phyloP scores from a whole-genome alignment of 2,888 invertebrate genomes.

The Carabus problematicus region DNA sequence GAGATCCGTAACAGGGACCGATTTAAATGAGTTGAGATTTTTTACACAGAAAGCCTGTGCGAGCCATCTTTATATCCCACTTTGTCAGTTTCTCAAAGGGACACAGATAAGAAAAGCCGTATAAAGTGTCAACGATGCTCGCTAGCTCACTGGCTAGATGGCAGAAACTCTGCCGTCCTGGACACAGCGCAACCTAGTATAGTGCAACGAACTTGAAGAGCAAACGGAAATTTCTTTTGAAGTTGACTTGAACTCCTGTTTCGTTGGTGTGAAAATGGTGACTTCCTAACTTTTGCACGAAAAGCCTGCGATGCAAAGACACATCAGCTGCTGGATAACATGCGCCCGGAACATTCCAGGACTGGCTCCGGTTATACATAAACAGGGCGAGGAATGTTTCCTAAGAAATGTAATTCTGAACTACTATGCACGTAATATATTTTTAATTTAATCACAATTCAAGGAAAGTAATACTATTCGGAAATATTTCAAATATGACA shows the following conservation, averaged over 20 bases:
- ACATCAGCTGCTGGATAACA: constrained; percentile 6
- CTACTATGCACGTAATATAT: no score
- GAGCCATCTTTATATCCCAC: constrained; percentile 37
- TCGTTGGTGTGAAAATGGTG: constrained; percentile 20
- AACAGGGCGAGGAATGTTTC: no score
- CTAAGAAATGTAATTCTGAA: no score
- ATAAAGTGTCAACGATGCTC: constrained; percentile 7
- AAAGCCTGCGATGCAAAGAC: constrained; percentile 4
- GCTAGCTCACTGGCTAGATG: background rate
- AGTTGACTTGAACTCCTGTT: constrained; percentile 5
- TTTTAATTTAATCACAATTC: no score
- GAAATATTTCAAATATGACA: no score
- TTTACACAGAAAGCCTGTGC: constrained; percentile 10
- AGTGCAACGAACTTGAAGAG: background rate
- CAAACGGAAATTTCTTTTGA: constrained; percentile 8
- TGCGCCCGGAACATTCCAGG: background rate
- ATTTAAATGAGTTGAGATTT: constrained; percentile 40
- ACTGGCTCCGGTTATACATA: no score
- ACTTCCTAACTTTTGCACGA: constrained; percentile 6
- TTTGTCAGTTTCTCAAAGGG: constrained; percentile 33
- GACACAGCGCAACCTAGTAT: background rate
- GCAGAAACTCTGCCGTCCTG: background rate
- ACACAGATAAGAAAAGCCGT: constrained; percentile 32
- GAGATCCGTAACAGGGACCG: constrained; percentile 15
- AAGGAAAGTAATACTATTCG: no score